These are phyloP conservation scores for Lepilemur ruficaudatus DNA, from an alignment of 2,797 vertebrate species.

Conservation along the genomic window DNA sequence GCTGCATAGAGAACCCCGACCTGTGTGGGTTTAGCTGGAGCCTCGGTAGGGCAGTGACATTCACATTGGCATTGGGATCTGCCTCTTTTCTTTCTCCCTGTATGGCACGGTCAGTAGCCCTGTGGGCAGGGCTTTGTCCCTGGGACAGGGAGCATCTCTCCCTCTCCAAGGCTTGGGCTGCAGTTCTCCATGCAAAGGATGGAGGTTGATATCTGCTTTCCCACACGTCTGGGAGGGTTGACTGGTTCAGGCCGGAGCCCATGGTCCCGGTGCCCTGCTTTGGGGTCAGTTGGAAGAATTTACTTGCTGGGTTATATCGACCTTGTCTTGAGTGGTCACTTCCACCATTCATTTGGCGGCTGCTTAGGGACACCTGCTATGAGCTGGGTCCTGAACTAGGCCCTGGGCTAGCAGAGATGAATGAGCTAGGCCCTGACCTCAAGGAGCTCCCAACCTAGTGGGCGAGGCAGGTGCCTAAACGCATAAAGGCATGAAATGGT, in stretches of 20 bases:
- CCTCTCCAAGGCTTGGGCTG: background rate
- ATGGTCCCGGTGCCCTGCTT: background rate
- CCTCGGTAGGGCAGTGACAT: background rate
- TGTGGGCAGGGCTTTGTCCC: too few species aligned
- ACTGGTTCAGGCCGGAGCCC: background rate
- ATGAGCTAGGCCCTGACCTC: background rate
- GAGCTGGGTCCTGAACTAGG: background rate
- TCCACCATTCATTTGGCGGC: background rate
- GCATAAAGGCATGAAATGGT: background rate
- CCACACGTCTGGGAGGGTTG: fast-evolving
- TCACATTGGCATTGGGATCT: background rate
- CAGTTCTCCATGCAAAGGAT: background rate
- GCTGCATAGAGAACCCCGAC: background rate
- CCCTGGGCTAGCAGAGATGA: background rate
- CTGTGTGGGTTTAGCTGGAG: background rate
- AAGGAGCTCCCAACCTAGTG: background rate
- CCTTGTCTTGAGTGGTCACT: background rate
- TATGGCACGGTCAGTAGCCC: background rate
- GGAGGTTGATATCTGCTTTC: background rate
- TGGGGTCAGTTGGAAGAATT: background rate
- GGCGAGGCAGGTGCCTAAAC: background rate
- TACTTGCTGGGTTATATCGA: background rate
- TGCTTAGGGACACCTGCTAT: background rate
- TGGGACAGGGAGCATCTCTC: background rate
- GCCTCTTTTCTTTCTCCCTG: background rate